A percentile compares a stretch with the other conserved stretches of the same genome.
Evolutionary conservation across 2,113 vertebrate species (phyloP).

Genomic region (Laticauda laticaudata): DNA sequence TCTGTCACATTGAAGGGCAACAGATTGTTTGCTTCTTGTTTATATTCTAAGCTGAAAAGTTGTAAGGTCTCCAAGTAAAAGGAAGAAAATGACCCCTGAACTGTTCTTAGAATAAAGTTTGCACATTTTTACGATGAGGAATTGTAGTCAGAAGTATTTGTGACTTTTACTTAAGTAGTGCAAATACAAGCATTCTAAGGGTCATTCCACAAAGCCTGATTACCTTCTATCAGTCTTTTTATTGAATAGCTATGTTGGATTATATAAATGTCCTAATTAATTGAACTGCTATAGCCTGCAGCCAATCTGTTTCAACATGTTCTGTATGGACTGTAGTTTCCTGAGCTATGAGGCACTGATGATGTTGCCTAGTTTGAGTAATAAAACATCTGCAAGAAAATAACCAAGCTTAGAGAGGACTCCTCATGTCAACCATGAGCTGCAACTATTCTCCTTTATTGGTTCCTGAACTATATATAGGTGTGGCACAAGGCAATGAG

Average conservation of each 20-base stretch:
- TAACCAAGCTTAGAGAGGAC: too few relatives aligned
- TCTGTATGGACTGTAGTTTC: too few relatives aligned
- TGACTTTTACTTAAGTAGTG: background rate
- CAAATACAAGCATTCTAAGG: background rate
- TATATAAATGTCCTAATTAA: background rate
- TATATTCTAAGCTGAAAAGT: background rate
- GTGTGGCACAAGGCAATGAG: too few relatives aligned
- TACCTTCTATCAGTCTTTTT: background rate
- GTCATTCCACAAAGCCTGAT: background rate
- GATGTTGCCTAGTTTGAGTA: too few relatives aligned
- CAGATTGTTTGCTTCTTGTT: slow-evolving; percentile 35
- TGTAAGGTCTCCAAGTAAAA: background rate
- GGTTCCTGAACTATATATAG: too few relatives aligned
- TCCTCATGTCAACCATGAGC: too few relatives aligned
- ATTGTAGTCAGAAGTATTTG: background rate
- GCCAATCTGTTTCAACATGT: too few relatives aligned
- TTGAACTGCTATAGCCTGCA: background rate
- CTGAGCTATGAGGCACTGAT: too few relatives aligned
- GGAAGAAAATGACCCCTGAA: rapidly evolving
- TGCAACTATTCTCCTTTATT: too few relatives aligned
- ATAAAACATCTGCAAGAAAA: too few relatives aligned
- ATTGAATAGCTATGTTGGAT: background rate
- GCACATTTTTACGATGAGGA: background rate
- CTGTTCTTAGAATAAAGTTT: background rate
- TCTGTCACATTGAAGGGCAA: slow-evolving; percentile 30